Base-by-base conservation (phyloP, 2,113 vertebrate genomes). In the Alectura lathami region DNA sequence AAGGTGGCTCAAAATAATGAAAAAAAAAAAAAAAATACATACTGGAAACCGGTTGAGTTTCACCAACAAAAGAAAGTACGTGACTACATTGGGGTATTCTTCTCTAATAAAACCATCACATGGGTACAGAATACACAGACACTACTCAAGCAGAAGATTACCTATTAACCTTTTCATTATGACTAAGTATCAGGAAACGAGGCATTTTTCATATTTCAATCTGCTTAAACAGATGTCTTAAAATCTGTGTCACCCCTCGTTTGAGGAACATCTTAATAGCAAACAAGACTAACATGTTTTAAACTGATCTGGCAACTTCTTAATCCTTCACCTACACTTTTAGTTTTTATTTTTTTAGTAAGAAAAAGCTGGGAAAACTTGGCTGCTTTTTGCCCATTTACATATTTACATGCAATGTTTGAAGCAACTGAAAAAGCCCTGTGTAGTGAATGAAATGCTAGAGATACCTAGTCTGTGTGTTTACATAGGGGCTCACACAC, bases 401-500 rank as follows among this genome's bases (percentile, higher is more conserved):
- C 17, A 38, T 14, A 40, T 29, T 57, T 66, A 51, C 2, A 27
- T 51, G 47, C 16, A 63, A 21, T n/a, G 22, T 45, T 62, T 74
- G 26, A 4, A 86, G 24, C 23, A 68, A 12, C 36, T 57, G 13
- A 5, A 43, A 88, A 83, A 45, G 36, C 45, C 69, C 53, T 15
- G 14, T 62, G 18, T 5, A 74, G 11, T 3, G 1, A n/a, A 43
- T 0, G 3, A 47, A 86, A 62, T 18, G 62, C 17, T 4, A 5
- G 32, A 54, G 32, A 50, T 18, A 59, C 21, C 13, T 64, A n/a
- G 9, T 13, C 30, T 27, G 4, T 21, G 14, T 24, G 22, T n/a
- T 40, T 24, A 72, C 2, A 0, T 6, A 8, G 12, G 5, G 9
- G 11, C 29, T 81, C 22, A 67, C 12, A 50, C 15, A 70, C 11